Percentiles rank a stretch among this genome's conserved stretches.
Evolutionary conservation across 1,140 invertebrate species (phyloP).

Genomic region (Dendrolimus punctatus): DNA sequence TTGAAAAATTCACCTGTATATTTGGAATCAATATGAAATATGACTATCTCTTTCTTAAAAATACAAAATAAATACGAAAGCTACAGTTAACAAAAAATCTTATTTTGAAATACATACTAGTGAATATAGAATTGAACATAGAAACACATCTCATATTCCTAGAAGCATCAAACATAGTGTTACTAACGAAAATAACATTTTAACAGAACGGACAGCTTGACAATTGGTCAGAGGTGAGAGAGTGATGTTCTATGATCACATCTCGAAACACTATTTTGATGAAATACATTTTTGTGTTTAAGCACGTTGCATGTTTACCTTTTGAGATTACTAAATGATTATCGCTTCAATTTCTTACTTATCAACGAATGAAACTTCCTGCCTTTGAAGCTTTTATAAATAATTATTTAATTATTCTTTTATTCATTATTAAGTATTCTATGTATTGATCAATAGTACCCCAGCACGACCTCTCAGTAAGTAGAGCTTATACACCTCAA

Average conservation of each 20-base stretch:
- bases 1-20: no score
- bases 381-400: no score
- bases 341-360: background rate
- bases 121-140: background rate
- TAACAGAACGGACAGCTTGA: conserved; percentile 51
- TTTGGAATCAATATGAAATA: no score
- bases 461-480: conserved; percentile 4
- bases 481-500: conserved; percentile 5
- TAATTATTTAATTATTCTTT: background rate
- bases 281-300: background rate
- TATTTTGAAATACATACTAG: no score
- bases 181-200: conserved; percentile 46
- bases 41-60: no score
- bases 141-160: conserved; percentile 11
- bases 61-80: no score
- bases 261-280: no score
- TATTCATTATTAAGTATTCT: background rate
- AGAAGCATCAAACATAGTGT: conserved; percentile 14
- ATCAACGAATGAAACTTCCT: background rate
- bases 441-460: conserved; percentile 2
- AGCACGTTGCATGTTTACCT: conserved; percentile 39
- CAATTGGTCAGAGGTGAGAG: conserved; percentile 41
- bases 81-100: no score
- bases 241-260: no score
- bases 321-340: background rate